phyloP scores from a whole-genome alignment of 2,113 vertebrate species.

The Salvator merianae region DNA sequence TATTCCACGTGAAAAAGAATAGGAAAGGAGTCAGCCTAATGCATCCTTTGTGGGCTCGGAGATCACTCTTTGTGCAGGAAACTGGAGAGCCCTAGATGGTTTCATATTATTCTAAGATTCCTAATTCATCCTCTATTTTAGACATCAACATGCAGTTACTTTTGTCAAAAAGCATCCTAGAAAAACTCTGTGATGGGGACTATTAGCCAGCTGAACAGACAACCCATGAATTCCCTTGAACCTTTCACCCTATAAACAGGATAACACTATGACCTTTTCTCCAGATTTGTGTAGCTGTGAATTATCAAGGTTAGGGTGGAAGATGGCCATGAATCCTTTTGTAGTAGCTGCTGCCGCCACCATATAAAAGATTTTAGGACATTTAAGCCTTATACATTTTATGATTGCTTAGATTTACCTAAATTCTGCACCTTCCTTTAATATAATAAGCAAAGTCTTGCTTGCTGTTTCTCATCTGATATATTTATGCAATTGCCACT shows the following conservation, averaged over 20 bases:
- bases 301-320: neutral
- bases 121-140: too few species aligned
- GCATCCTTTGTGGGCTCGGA: too few species aligned
- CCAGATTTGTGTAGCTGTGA: neutral
- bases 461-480: neutral
- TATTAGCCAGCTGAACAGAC: too few species aligned
- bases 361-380: slow-evolving; percentile 31
- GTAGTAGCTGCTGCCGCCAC: neutral
- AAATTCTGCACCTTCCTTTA: slow-evolving; percentile 19
- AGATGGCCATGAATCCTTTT: neutral
- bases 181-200: too few species aligned
- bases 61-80: too few species aligned
- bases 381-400: slow-evolving; percentile 36
- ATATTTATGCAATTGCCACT: slow-evolving; percentile 49
- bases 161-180: too few species aligned
- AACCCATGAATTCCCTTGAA: neutral
- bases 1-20: too few species aligned
- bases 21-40: too few species aligned
- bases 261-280: neutral
- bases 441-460: neutral
- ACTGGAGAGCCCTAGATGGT: too few species aligned
- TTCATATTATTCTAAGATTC: too few species aligned
- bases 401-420: slow-evolving; percentile 47
- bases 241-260: neutral
- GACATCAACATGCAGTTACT: too few species aligned